Percentiles rank a stretch among this genome's conserved stretches.
These are phyloP conservation scores for Teleogryllus occipitalis DNA, from an alignment of 1,140 invertebrate species.

Conservation along the genomic window DNA sequence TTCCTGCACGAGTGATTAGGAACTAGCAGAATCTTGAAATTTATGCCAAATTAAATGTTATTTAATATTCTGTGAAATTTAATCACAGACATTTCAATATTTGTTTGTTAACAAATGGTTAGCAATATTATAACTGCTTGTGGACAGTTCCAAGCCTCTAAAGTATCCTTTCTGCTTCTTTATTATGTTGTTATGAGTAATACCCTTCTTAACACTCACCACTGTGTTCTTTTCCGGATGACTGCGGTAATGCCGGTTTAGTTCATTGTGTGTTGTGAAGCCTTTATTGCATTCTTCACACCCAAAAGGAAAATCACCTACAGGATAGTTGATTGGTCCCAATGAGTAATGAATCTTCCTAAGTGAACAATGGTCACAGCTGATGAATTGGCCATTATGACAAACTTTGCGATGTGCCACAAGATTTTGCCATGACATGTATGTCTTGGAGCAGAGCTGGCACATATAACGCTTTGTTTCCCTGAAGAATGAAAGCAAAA, in stretches of 20 bases:
- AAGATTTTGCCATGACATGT: slow-evolving; percentile 21
- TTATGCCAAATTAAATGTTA: too few species aligned
- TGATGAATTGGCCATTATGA: slow-evolving; percentile 17
- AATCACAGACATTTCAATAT: too few species aligned
- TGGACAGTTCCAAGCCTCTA: too few species aligned
- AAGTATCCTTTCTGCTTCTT: too few species aligned
- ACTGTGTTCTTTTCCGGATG: neutral
- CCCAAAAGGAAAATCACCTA: slow-evolving; percentile 10
- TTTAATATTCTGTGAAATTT: too few species aligned
- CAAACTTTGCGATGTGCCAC: slow-evolving; percentile 22
- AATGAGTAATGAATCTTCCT: slow-evolving; percentile 12
- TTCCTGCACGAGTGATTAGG: too few species aligned
- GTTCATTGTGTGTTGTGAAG: slow-evolving; percentile 7
- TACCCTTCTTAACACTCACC: too few species aligned
- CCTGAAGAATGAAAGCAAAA: neutral
- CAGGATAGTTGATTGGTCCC: slow-evolving; percentile 12
- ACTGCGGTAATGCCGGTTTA: slow-evolving; percentile 17
- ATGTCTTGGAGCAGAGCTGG: slow-evolving; percentile 20
- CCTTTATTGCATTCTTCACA: slow-evolving; percentile 22
- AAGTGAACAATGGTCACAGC: slow-evolving; percentile 14
- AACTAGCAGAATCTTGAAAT: too few species aligned
- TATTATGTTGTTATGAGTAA: too few species aligned
- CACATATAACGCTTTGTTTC: slow-evolving; percentile 12
- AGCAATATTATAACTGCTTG: too few species aligned
- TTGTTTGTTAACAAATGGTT: too few species aligned